These are phyloP conservation scores for Toxostoma redivivum DNA, from an alignment of 2,113 vertebrate species.

Conservation along the genomic window DNA sequence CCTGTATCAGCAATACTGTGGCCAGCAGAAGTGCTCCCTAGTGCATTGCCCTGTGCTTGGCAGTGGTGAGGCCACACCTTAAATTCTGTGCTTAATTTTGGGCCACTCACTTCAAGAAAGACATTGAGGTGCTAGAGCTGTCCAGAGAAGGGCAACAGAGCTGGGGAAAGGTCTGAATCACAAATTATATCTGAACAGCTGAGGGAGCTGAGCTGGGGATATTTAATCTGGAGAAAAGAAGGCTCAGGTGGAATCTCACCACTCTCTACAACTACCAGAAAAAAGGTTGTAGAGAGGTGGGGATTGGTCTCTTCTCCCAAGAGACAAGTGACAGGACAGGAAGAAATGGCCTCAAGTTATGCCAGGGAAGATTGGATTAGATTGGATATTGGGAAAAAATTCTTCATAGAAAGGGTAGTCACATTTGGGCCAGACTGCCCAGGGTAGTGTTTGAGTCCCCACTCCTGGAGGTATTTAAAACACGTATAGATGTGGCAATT, in stretches of 20 bases:
- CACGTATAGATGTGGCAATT: neutral
- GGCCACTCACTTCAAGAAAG: neutral
- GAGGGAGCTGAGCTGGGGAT: neutral
- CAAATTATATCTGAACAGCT: neutral
- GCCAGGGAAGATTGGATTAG: neutral
- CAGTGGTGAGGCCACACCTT: neutral
- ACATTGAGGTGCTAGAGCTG: neutral
- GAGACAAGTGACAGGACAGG: neutral
- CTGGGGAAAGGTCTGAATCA: neutral
- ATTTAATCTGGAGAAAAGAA: neutral
- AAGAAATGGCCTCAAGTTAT: neutral
- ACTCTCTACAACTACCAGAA: neutral
- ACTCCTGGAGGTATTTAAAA: neutral
- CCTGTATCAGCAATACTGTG: neutral
- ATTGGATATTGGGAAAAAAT: neutral
- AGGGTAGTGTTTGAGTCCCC: neutral
- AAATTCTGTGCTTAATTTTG: neutral
- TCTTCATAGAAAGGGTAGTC: neutral
- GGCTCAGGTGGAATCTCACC: neutral
- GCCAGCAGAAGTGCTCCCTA: neutral
- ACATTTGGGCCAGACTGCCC: neutral
- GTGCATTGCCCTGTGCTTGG: rapidly evolving
- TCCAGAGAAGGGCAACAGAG: neutral
- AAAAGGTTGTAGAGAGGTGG: neutral
- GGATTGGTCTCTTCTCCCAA: neutral